Conservation (phyloP, 2,888 invertebrate genomes). For the Nomada ruficornis region DNA sequence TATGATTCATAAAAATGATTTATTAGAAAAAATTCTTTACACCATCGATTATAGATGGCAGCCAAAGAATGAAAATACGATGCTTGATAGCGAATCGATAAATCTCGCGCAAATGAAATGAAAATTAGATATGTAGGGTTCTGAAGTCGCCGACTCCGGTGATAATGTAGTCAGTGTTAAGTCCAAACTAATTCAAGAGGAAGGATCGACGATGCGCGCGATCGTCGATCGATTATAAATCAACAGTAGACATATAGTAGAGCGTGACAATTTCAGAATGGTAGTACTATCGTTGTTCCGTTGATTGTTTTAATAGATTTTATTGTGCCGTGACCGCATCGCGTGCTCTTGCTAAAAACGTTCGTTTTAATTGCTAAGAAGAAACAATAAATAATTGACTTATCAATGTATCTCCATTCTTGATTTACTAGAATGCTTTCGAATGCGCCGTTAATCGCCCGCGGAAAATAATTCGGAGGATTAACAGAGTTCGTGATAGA, state of each 20-base stretch:
- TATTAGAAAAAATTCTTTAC: neutral
- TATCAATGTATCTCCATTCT: neutral
- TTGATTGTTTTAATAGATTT: slow-evolving; percentile 84
- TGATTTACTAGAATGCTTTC: neutral
- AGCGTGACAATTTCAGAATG: slow-evolving; percentile 77
- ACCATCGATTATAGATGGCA: slow-evolving; percentile 25
- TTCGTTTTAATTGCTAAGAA: slow-evolving; percentile 43
- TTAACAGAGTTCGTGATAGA: slow-evolving; percentile 36
- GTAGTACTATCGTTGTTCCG: slow-evolving; percentile 82
- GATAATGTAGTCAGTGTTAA: slow-evolving; percentile 48
- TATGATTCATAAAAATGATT: no score
- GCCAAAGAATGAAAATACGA: neutral
- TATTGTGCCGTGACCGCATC: slow-evolving; percentile 80
- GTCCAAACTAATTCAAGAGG: slow-evolving; percentile 40
- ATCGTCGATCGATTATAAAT: slow-evolving; percentile 71
- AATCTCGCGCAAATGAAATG: slow-evolving; percentile 23
- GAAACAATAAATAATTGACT: slow-evolving; percentile 41
- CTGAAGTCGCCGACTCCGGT: slow-evolving; percentile 34
- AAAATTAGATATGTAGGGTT: slow-evolving; percentile 28
- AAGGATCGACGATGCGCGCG: slow-evolving; percentile 43
- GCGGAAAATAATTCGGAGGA: slow-evolving; percentile 32
- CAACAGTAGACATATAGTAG: slow-evolving; percentile 78
- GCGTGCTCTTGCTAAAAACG: slow-evolving; percentile 60
- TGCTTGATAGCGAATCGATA: slow-evolving; percentile 40
- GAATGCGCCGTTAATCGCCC: neutral